Conservation (phyloP, 2,797 vertebrate genomes). For the Trichosurus vulpecula region DNA sequence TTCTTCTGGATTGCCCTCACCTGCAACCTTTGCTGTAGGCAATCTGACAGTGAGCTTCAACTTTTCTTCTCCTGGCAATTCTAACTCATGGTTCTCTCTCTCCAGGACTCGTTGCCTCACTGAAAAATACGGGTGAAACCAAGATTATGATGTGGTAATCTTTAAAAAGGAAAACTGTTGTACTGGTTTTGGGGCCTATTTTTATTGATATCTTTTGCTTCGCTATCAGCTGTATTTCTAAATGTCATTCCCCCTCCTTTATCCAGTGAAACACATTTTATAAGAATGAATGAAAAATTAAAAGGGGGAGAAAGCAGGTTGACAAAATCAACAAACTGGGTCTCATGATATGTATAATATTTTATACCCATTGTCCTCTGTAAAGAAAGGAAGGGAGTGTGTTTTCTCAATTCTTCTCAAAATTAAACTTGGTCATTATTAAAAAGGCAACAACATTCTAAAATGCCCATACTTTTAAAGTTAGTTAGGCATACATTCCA, state of each 20-base stretch:
- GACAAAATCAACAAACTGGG: background rate
- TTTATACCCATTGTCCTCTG: background rate
- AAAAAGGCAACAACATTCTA: background rate
- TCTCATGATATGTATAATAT: background rate
- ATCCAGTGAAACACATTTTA: background rate
- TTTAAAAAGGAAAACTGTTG: background rate
- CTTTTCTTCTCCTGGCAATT: constrained; percentile 63
- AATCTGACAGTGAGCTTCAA: constrained; percentile 77
- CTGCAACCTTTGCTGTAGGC: constrained; percentile 44
- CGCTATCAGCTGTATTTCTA: background rate
- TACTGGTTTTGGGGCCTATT: background rate
- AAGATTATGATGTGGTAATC: background rate
- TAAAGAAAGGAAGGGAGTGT: background rate
- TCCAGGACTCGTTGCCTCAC: constrained; percentile 82
- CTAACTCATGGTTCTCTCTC: constrained; percentile 77
- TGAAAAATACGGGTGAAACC: constrained; percentile 58
- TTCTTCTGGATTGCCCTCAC: background rate
- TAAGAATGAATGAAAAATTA: background rate
- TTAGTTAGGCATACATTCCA: background rate
- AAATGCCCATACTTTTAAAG: background rate
- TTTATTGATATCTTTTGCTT: background rate
- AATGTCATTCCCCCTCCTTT: background rate
- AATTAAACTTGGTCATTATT: background rate
- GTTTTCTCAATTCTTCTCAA: background rate
- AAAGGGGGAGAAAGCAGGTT: background rate